Evolutionary conservation across 2,113 vertebrate species (phyloP), one percentile per base, ranked within the genome.

Genomic region (Tupaia chinensis): DNA sequence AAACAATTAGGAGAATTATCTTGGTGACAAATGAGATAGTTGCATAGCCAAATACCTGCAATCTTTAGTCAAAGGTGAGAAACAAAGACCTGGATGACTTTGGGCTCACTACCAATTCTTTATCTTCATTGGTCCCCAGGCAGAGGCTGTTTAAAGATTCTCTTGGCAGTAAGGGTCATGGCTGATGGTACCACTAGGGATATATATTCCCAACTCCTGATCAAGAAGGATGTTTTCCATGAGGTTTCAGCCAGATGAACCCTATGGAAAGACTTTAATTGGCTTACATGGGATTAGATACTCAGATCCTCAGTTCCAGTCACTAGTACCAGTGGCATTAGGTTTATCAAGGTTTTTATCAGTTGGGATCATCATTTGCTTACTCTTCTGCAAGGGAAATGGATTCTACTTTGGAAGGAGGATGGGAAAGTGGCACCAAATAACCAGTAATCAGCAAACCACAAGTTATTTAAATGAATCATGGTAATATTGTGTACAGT

Each of bases 351-450:
- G 6, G 0, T 66, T 82, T 97, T 69, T 44, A 44, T 44, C 44
- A 72, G 20, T 25, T 89, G 54, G 11, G 14, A 8, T 44, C 20
- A 1, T 32, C 53, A 60, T 56, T 82, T 82, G n/a, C 44, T 85
- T 84, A 10, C 7, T 82, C 12, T 65, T 1, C 80, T 19, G 6
- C 23, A 44, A 83, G 13, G 25, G 44, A 92, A 90, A 77, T 93
- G 54, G 15, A 68, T 80, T 94, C n/a, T 76, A 27, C 58, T 72
- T 94, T 74, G 95, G 65, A 88, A 87, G 25, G 11, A 73, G 27
- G 3, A 70, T 70, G 63, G 12, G 82, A 15, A 61, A 85, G 2
- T 2, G 65, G 12, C 12, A n/a, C 19, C n/a, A 4, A 78, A 76
- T 91, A 89, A 81, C 3, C 20, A 69, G 15, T 27, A 2, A 92